Evolutionary conservation across 2,113 vertebrate genomes (phyloP).

Genomic region (Corvus moneduloides): DNA sequence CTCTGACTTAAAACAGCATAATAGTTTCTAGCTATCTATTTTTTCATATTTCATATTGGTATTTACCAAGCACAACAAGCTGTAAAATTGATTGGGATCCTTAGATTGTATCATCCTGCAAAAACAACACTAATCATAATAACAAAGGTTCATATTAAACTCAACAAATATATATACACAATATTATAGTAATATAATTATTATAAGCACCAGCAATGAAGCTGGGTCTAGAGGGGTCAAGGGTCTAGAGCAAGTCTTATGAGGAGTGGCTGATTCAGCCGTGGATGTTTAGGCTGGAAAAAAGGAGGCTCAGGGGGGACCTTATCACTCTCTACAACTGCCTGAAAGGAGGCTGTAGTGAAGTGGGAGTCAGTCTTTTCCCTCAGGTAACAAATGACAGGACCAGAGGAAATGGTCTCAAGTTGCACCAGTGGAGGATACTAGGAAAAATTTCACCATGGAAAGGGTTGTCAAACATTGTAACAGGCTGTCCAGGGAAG

Average conservation of each 20-base stretch:
- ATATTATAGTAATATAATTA: not conserved
- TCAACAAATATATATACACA: rapidly evolving
- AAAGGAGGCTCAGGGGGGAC: not conserved
- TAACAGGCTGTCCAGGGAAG: not conserved
- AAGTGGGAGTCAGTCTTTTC: not conserved
- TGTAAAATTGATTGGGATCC: not conserved
- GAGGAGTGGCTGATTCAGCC: not conserved
- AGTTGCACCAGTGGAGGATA: not conserved
- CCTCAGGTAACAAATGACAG: not conserved
- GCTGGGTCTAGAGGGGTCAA: not conserved
- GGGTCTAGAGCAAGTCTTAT: not conserved
- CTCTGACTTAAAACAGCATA: not conserved
- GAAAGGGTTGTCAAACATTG: not conserved
- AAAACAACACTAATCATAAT: not conserved
- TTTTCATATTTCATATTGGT: not conserved
- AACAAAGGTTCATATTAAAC: not conserved
- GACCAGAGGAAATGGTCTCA: not conserved
- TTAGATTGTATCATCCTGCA: not conserved
- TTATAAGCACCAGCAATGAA: not conserved
- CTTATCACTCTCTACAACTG: not conserved
- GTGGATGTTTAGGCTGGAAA: not conserved
- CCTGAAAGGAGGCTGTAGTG: not conserved
- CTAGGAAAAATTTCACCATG: not conserved
- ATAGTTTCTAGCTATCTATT: not conserved
- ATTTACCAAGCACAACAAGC: not conserved